Evolutionary conservation across 2,113 vertebrate genomes (phyloP).

Genomic region (Oncorhynchus clarkii): DNA sequence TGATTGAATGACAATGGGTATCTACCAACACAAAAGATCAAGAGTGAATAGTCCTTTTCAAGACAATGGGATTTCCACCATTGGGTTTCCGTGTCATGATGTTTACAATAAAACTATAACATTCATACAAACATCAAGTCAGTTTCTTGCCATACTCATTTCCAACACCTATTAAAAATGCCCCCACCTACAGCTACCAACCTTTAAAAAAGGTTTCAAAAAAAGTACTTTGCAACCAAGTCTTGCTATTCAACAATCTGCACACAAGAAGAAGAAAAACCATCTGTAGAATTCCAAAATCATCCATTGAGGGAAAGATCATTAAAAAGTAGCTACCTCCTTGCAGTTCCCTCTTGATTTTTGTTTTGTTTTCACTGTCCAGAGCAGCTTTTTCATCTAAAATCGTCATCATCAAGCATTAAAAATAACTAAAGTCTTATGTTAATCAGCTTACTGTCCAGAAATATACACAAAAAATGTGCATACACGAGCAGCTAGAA

Average conservation of each 20-base stretch:
- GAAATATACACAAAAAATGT: slow-evolving; percentile 98
- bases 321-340: slow-evolving; percentile 75
- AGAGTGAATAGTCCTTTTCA: slow-evolving; percentile 52
- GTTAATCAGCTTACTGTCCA: slow-evolving; percentile 90
- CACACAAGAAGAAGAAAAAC: slow-evolving; percentile 77
- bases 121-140: slow-evolving; percentile 87
- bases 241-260: slow-evolving; percentile 90
- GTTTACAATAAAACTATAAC: slow-evolving; percentile 87
- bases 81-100: slow-evolving; percentile 96
- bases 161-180: slow-evolving; percentile 85
- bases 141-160: slow-evolving; percentile 80
- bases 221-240: slow-evolving; percentile 85
- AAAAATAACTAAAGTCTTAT: slow-evolving; percentile 88
- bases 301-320: slow-evolving; percentile 81
- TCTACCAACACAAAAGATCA: slow-evolving; percentile 56
- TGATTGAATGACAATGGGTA: slow-evolving; percentile 63
- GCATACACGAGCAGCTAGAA: slow-evolving; percentile 97
- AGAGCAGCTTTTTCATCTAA: slow-evolving; percentile 85
- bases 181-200: slow-evolving; percentile 87
- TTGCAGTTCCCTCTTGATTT: slow-evolving; percentile 62
- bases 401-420: slow-evolving; percentile 88
- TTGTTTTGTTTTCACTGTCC: slow-evolving; percentile 70
- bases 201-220: slow-evolving; percentile 86
- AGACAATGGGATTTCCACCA: slow-evolving; percentile 85
- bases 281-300: slow-evolving; percentile 84